Conservation (phyloP, 2,113 vertebrate species). For the Microtus montanus region DNA sequence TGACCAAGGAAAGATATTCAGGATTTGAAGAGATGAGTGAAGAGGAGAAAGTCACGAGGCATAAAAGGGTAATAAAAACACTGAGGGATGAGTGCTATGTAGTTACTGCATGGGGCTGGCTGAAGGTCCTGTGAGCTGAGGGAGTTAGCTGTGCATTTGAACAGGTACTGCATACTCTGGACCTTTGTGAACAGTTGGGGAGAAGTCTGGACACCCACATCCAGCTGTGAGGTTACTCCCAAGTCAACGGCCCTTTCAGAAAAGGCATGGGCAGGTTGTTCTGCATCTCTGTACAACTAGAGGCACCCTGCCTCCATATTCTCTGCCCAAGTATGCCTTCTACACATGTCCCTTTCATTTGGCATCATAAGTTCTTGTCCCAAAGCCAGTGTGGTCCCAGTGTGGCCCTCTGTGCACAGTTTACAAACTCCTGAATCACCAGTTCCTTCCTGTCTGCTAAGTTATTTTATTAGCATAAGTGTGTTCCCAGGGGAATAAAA, state of each 20-base stretch:
- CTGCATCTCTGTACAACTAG: background rate
- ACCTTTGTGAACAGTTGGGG: background rate
- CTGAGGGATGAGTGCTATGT: background rate
- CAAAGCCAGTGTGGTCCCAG: no score
- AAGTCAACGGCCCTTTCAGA: background rate
- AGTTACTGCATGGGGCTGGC: background rate
- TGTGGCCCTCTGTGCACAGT: background rate
- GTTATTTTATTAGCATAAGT: background rate
- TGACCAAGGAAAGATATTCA: no score
- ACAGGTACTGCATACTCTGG: background rate
- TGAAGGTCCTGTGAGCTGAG: background rate
- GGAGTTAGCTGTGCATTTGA: background rate
- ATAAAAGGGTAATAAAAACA: no score
- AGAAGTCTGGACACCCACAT: background rate
- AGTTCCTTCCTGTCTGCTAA: background rate
- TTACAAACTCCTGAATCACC: background rate
- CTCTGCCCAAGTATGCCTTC: background rate
- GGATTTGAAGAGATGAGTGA: background rate
- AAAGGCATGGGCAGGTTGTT: background rate
- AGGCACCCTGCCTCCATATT: background rate
- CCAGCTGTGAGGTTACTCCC: background rate
- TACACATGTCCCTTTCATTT: no score
- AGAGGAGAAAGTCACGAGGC: background rate
- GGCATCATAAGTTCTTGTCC: background rate
- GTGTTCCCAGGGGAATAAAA: background rate